Evolutionary conservation across 2,888 invertebrate genomes (phyloP), one percentile per base, ranked within the genome.

Genomic region (Aradus depressus): DNA sequence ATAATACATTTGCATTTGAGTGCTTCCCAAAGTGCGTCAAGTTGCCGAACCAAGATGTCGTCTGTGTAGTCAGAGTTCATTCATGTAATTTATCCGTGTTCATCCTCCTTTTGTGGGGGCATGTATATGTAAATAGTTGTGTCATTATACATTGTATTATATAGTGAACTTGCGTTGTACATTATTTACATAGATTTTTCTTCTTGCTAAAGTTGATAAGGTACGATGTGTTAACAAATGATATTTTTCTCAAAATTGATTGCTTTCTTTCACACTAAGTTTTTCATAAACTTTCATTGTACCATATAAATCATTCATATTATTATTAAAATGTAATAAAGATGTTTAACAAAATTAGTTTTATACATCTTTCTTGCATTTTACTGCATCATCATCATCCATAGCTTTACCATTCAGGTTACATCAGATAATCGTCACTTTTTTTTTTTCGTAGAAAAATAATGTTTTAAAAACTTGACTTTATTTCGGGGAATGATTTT

Each of bases 51-150:
- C 56, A 59, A 59, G 56, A 59, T 59, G 59, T 59, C 59, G 57
- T 53, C 55, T 58, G 57, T 59, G 55, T 58, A 58, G 59, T 55
- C 54, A 50, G 56, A 56, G 52, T 57, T 58, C 55, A 59, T 59
- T 58, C 58, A 59, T 59, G 59, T 59, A 59, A 59, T 59, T 59
- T 55, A 57, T 57, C 58, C 52, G 53, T 53, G 55, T 53, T 57
- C 58, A 54, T 53, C 59, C 58, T 58, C 59, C 58, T 54, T 52
- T 52, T 49, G 51, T 56, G 58, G 59, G 59, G 59, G 59, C 53
- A 56, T 57, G 53, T 58, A 51, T 58, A 53, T 59, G 59, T 59
- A 59, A 57, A 59, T 59, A 59, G 55, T 59, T 55, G 58, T 59
- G 50, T 54, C 55, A 58, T 55, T 53, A 48, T 53, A 54, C 50